These are phyloP conservation scores for Microplitis deprimator DNA, from an alignment of 2,888 invertebrate species.

Conservation along the genomic window DNA sequence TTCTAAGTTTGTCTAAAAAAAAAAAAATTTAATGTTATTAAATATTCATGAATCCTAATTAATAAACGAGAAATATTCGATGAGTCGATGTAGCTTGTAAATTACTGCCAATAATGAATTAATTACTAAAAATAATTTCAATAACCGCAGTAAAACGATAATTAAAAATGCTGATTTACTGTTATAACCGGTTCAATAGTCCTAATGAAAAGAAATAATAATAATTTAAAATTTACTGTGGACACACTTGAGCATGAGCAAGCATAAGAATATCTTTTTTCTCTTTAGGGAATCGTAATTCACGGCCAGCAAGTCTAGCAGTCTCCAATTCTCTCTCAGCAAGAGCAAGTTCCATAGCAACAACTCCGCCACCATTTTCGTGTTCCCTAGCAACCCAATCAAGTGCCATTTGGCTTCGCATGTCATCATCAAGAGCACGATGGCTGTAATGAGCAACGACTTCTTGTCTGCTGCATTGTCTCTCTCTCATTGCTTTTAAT, in stretches of 20 bases:
- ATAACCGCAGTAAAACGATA: background rate
- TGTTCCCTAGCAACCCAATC: slow-evolving; percentile 93
- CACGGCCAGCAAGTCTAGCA: slow-evolving; percentile 89
- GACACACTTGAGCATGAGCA: slow-evolving; percentile 85
- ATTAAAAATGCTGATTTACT: background rate
- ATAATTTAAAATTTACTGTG: slow-evolving; percentile 58
- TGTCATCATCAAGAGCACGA: slow-evolving; percentile 92
- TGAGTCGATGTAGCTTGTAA: background rate
- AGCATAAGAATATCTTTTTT: slow-evolving; percentile 94
- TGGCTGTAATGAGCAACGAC: slow-evolving; percentile 94
- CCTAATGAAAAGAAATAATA: background rate
- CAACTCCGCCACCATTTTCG: slow-evolving; percentile 79
- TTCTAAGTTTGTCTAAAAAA: background rate
- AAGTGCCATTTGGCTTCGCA: slow-evolving; percentile 96
- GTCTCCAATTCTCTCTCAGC: slow-evolving; percentile 90
- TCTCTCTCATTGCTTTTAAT: slow-evolving; percentile 93
- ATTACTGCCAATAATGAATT: background rate
- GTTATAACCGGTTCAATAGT: background rate
- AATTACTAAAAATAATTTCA: background rate
- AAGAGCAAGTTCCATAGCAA: slow-evolving; percentile 85
- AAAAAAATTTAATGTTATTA: background rate
- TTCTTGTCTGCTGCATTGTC: slow-evolving; percentile 94
- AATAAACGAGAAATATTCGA: background rate
- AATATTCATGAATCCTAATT: background rate
- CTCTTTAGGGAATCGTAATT: slow-evolving; percentile 94